Percentiles rank a stretch among this genome's conserved stretches.
phyloP scores from a whole-genome alignment of 2,113 vertebrate species.

The Xenopus laevis region DNA sequence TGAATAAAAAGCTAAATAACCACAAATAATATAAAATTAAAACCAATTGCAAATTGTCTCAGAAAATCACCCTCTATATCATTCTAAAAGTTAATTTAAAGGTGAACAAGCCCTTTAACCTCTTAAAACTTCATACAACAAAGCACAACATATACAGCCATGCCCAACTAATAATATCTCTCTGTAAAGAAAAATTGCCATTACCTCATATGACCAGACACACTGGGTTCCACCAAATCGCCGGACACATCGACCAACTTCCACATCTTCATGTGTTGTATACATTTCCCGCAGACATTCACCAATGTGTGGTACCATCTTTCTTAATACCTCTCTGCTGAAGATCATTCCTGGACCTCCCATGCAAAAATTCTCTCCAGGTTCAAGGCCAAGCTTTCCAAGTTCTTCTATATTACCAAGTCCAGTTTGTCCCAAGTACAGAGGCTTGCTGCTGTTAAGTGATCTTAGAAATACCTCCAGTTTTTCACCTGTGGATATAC shows the following conservation, averaged over 20 bases:
- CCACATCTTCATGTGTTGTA: constrained; percentile 87
- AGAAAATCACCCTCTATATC: no score
- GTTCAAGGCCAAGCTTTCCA: constrained; percentile 83
- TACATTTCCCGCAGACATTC: constrained; percentile 87
- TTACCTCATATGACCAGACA: constrained; percentile 90
- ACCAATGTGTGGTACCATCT: constrained; percentile 85
- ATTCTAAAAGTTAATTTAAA: no score
- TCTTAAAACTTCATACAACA: no score
- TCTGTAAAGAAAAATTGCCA: constrained; percentile 12
- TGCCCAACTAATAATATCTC: no score
- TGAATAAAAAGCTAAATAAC: no score
- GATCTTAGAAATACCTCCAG: constrained; percentile 71
- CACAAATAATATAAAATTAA: no score
- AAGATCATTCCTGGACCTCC: constrained; percentile 89
- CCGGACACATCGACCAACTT: constrained; percentile 85
- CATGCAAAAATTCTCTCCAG: constrained; percentile 92
- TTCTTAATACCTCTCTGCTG: constrained; percentile 79
- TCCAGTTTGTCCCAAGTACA: constrained; percentile 83
- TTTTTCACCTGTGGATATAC: constrained; percentile 68
- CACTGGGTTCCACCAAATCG: constrained; percentile 87
- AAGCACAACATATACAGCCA: no score
- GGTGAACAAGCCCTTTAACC: no score
- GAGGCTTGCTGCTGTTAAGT: constrained; percentile 73
- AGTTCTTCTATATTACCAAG: constrained; percentile 85
- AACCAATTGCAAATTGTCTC: no score